Evolutionary conservation across 2,797 vertebrate species (phyloP).

Genomic region (Oryzias dopingdopingensis): DNA sequence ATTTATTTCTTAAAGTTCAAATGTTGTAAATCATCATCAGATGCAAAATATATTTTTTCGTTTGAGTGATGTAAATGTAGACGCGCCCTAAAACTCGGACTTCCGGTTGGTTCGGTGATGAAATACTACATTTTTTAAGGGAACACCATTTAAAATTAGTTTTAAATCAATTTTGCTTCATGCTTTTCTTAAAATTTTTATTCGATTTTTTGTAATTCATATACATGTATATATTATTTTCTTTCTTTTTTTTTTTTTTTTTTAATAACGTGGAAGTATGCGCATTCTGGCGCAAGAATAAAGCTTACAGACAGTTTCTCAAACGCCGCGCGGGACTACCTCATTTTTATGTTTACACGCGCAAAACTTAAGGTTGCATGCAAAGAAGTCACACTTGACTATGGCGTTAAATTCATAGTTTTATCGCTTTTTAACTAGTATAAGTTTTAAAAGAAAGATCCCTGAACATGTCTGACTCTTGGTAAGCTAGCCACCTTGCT

Average conservation of each 20-base stretch:
- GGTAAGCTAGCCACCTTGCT: conserved; percentile 55
- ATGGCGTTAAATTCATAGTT: neutral
- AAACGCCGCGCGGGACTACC: conserved; percentile 34
- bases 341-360: conserved; percentile 31
- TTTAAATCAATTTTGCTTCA: neutral
- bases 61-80: conserved; percentile 3
- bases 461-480: conserved; percentile 68
- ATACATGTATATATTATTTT: no score
- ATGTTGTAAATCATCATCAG: fast-evolving
- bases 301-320: conserved; percentile 19
- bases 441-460: neutral
- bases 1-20: fast-evolving
- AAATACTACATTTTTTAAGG: conserved; percentile 18
- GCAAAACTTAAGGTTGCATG: neutral
- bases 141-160: no score
- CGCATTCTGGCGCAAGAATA: conserved; percentile 36
- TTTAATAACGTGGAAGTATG: conserved; percentile 14
- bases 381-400: neutral
- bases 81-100: conserved; percentile 13
- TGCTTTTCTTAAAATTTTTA: neutral
- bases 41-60: neutral
- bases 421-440: neutral
- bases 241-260: neutral
- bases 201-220: neutral
- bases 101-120: conserved; percentile 24